A percentile compares a stretch with the other conserved stretches of the same genome.
These are phyloP conservation scores for Baccha elongata DNA, from an alignment of 2,888 invertebrate genomes.

Conservation along the genomic window DNA sequence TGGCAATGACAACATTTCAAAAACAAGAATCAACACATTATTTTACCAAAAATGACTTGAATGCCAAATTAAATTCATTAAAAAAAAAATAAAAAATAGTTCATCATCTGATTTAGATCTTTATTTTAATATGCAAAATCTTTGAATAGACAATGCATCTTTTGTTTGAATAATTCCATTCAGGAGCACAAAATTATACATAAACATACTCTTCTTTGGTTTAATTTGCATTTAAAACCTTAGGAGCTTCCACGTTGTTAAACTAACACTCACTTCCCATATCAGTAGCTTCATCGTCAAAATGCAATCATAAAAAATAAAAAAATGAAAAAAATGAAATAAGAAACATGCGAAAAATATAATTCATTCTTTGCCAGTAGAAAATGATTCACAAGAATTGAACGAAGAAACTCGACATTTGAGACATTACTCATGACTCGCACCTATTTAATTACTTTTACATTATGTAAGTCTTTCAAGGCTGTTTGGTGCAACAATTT, in stretches of 20 bases:
- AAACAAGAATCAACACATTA: slow-evolving; percentile 12
- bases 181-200: slow-evolving; percentile 46
- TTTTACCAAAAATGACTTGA: slow-evolving; percentile 15
- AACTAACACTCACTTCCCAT: slow-evolving; percentile 49
- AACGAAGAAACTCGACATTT: slow-evolving; percentile 61
- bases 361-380: slow-evolving; percentile 31
- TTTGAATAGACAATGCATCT: slow-evolving; percentile 41
- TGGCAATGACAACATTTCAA: slow-evolving; percentile 51
- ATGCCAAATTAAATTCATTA: slow-evolving; percentile 33
- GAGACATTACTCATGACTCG: slow-evolving; percentile 44
- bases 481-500: slow-evolving; percentile 40
- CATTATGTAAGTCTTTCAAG: slow-evolving; percentile 67
- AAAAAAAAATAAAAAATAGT: slow-evolving; percentile 23
- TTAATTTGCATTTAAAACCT: slow-evolving; percentile 55
- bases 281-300: slow-evolving; percentile 22
- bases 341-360: slow-evolving; percentile 16
- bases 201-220: slow-evolving; percentile 43
- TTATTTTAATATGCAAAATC: slow-evolving; percentile 6
- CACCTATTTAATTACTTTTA: slow-evolving; percentile 50
- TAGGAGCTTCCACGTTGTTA: slow-evolving; percentile 33
- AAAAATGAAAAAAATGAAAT: too few relatives aligned
- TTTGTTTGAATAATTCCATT: slow-evolving; percentile 54
- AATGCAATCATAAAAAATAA: not conserved
- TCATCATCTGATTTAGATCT: slow-evolving; percentile 35
- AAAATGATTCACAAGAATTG: slow-evolving; percentile 47